Evolutionary conservation across 2,888 invertebrate genomes (phyloP).

Genomic region (Aleiodes leptofemur): DNA sequence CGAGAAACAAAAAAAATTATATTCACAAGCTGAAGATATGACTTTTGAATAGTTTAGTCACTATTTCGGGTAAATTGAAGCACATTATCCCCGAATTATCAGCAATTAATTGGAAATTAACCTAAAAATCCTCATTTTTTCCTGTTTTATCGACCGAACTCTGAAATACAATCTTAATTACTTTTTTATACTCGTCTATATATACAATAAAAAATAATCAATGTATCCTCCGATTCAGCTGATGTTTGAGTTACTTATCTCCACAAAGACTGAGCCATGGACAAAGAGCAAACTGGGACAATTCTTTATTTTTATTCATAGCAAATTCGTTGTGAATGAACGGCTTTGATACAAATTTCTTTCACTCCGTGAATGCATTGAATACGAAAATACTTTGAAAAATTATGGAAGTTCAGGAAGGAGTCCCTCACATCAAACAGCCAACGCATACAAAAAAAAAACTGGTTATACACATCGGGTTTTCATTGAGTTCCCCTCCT

Average conservation of each 20-base stretch:
- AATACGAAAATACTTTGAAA: not conserved
- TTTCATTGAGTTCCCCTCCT: slow-evolving; percentile 42
- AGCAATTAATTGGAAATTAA: no score
- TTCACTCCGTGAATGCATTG: slow-evolving; percentile 3
- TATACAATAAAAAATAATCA: not conserved
- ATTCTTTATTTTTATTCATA: not conserved
- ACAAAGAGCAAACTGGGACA: slow-evolving; percentile 1
- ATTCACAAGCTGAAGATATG: no score
- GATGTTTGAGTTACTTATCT: slow-evolving; percentile 16
- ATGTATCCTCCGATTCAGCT: not conserved
- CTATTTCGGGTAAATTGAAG: no score
- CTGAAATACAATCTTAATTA: no score
- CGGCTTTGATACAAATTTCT: slow-evolving; percentile 29
- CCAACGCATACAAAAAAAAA: slow-evolving; percentile 32
- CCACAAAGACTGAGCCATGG: no score
- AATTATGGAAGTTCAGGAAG: slow-evolving; percentile 40
- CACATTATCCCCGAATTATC: no score
- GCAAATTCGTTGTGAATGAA: slow-evolving; percentile 27
- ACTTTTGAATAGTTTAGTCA: no score
- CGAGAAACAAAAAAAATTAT: no score
- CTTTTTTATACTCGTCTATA: no score
- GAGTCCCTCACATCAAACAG: slow-evolving; percentile 31
- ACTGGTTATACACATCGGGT: slow-evolving; percentile 47
- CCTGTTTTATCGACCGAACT: no score
- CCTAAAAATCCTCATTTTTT: no score